Evolutionary conservation across 2,797 vertebrate species (phyloP).

Genomic region (Hippopotamyrus pictus): DNA sequence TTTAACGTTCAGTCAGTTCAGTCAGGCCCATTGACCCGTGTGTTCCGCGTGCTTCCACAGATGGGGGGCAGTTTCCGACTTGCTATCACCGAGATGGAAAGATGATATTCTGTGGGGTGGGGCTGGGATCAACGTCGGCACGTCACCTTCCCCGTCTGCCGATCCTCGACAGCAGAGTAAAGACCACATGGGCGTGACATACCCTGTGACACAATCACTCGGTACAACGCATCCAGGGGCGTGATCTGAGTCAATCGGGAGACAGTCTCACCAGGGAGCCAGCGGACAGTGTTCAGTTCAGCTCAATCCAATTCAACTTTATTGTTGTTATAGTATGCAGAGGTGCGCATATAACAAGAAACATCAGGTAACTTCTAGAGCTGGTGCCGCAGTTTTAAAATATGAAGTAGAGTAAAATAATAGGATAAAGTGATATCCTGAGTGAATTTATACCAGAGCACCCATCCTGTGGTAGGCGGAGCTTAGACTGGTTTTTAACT

Average conservation of each 20-base stretch:
- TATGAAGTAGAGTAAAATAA: neutral
- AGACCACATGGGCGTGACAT: neutral
- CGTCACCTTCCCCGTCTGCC: neutral
- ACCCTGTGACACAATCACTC: neutral
- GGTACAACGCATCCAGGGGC: neutral
- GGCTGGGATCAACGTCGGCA: neutral
- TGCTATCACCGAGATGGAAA: neutral
- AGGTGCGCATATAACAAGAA: neutral
- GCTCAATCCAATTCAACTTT: neutral
- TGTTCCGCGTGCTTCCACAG: neutral
- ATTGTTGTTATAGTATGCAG: neutral
- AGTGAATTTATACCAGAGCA: neutral
- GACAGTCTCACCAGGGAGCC: neutral
- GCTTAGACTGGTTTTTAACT: neutral
- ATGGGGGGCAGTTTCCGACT: neutral
- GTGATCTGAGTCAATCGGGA: neutral
- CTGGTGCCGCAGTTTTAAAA: neutral
- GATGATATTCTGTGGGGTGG: neutral
- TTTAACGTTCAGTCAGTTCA: conserved; percentile 19
- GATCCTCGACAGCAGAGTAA: neutral
- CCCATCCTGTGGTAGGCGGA: neutral
- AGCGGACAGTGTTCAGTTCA: neutral
- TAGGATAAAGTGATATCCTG: neutral
- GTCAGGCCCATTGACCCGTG: neutral
- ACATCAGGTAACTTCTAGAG: neutral